Evolutionary conservation across 2,888 invertebrate species (phyloP).

Genomic region (Temnothorax unifasciatus): DNA sequence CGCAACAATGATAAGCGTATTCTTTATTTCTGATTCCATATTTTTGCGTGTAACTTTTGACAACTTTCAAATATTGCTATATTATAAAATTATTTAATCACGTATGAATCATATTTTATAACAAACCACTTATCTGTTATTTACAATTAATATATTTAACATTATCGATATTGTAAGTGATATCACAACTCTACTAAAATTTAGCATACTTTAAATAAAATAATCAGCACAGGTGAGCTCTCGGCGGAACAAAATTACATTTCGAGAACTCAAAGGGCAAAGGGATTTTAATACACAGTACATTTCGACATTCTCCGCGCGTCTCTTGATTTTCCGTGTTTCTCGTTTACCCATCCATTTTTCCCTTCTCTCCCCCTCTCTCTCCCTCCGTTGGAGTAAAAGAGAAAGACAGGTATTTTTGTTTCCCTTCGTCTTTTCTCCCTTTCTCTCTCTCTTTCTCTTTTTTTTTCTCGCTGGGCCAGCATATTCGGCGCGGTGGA

Average conservation of each 20-base stretch:
- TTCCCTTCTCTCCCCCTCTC: conserved; percentile 56
- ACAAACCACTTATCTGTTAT: not conserved
- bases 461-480: conserved; percentile 71
- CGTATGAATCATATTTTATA: not conserved
- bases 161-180: not conserved
- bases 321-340: conserved; percentile 71
- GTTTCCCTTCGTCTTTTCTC: conserved; percentile 64
- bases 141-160: not conserved
- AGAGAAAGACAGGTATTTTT: conserved; percentile 72
- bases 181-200: conserved; percentile 9
- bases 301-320: conserved; percentile 66
- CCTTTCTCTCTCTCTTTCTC: conserved; percentile 38
- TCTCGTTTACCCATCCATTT: conserved; percentile 72
- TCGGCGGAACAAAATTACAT: conserved; percentile 38
- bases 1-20: not conserved
- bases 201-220: conserved; percentile 20
- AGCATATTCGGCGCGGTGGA: conserved; percentile 81
- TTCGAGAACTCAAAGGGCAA: conserved; percentile 41
- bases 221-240: not conserved
- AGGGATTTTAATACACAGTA: conserved; percentile 69
- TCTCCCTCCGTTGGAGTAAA: conserved; percentile 42
- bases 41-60: not conserved
- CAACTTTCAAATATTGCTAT: not conserved
- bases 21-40: not conserved
- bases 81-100: not conserved